Base-by-base conservation (phyloP, 2,797 vertebrate species). In the Phyllotis vaccarum region DNA sequence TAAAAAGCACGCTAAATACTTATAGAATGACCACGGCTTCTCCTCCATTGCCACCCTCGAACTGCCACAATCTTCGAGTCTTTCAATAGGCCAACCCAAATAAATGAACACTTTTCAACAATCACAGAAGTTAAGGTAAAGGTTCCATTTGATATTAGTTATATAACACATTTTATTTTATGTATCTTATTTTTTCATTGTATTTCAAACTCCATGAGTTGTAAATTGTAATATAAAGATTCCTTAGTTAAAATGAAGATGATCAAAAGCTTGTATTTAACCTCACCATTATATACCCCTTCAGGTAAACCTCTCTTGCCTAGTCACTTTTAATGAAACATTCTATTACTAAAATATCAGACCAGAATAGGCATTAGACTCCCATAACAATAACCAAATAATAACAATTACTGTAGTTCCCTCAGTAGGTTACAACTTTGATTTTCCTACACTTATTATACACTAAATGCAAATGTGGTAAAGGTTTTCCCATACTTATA, bases 81-180 rank as follows among this genome's bases (percentile, higher is more conserved):
- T 75, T 94, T 43, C 87, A 89, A 40, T 87, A 91, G 21, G 27
- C n/a, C 31, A 81, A 21, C 11, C 6, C 29, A 70, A 82, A 75
- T 74, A 74, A 79, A 80, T 83, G 49, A 79, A 72, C 31, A 86
- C 31, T 89, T 46, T 80, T 91, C 16, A 60, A 94, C 29, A 96
- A 66, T 17, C 37, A 5, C 43, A 49, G 27, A 64, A 70, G 37
- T 60, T 91, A 85, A 40, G 13, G 1, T 72, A 14, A n/a, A 92
- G 43, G 66, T 75, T 7, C 64, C n/a, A 66, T 86, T 58, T 94
- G 37, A 43, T 94, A 93, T 43, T 60, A 19, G 91, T 81, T 66
- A 76, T 29, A 0, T 37, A 64, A 29, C 29, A 11, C 2, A 68
- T 66, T 96, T 92, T 52, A 88, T 86, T 56, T 90, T 86, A 60